Evolutionary conservation across 1,140 invertebrate genomes (phyloP).

Genomic region (Colletes gigas): DNA sequence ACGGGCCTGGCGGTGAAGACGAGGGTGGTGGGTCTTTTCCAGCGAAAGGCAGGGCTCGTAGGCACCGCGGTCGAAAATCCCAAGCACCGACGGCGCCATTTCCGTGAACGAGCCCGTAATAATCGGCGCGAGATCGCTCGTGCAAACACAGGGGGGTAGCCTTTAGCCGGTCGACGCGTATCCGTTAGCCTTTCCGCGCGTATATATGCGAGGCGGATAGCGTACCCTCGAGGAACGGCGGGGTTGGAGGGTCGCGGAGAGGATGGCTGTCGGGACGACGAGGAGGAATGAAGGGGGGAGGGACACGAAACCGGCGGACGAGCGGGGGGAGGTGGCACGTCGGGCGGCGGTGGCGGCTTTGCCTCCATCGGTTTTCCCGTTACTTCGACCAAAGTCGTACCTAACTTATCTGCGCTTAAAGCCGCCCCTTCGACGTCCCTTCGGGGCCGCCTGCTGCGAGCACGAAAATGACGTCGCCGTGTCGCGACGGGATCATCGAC

Average conservation of each 20-base stretch:
- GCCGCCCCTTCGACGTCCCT: slow-evolving; percentile 45
- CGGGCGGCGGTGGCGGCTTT: neutral
- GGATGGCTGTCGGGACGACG: neutral
- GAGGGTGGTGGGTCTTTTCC: neutral
- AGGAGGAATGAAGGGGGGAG: neutral
- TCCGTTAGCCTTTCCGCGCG: slow-evolving; percentile 49
- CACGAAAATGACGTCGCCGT: slow-evolving; percentile 45
- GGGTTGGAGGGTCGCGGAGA: neutral
- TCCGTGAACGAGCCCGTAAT: slow-evolving; percentile 43
- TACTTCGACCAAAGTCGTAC: slow-evolving; percentile 43
- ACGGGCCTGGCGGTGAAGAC: too few species aligned
- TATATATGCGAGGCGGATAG: neutral
- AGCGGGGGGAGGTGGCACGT: neutral
- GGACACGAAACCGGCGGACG: neutral
- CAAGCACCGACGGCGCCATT: slow-evolving; percentile 25
- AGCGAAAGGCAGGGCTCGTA: neutral
- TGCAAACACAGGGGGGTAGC: slow-evolving; percentile 38
- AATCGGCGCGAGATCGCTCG: slow-evolving; percentile 46
- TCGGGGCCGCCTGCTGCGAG: slow-evolving; percentile 44
- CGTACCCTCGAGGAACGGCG: slow-evolving; percentile 1
- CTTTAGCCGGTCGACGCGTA: slow-evolving; percentile 26
- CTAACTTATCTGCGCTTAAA: slow-evolving; percentile 50
- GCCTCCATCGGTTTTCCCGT: slow-evolving; percentile 49
- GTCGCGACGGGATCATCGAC: slow-evolving; percentile 37
- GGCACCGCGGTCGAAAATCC: slow-evolving; percentile 28